These are phyloP conservation scores for Gallinago jamesoni DNA, from an alignment of 2,113 vertebrate genomes.

Conservation along the genomic window DNA sequence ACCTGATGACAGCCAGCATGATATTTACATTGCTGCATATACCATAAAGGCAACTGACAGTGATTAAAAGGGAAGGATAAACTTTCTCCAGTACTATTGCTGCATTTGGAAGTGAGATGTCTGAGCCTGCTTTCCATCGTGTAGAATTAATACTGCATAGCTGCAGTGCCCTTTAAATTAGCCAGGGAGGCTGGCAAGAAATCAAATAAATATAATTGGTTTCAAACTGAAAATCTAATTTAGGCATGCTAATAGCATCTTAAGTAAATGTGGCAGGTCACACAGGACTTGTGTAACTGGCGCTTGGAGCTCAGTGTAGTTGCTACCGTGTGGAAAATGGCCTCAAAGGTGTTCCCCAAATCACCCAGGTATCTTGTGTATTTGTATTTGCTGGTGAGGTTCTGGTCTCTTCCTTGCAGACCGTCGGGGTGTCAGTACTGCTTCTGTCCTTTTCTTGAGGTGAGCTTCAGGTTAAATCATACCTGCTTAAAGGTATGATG, in stretches of 20 bases:
- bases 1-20: not conserved
- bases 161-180: conserved; percentile 51
- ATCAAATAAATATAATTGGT: conserved; percentile 60
- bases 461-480: not conserved
- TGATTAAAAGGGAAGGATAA: conserved; percentile 33
- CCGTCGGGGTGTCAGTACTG: not conserved
- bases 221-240: conserved; percentile 65
- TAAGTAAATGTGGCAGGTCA: conserved; percentile 47
- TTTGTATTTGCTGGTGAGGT: not conserved
- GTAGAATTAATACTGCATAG: conserved; percentile 34
- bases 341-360: not conserved
- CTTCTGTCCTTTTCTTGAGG: not conserved
- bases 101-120: conserved; percentile 25
- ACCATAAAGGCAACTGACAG: conserved; percentile 12
- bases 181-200: conserved; percentile 4
- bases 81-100: not conserved
- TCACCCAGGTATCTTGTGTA: not conserved
- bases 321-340: not conserved
- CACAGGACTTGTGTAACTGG: not conserved
- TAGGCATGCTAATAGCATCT: conserved; percentile 44
- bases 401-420: not conserved
- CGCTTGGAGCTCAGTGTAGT: not conserved
- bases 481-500: not conserved
- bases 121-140: not conserved
- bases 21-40: conserved; percentile 29